Percentiles rank a stretch among this genome's conserved stretches.
These are phyloP conservation scores for Rhyacophila brunnea DNA, from an alignment of 1,140 invertebrate genomes.

Conservation along the genomic window DNA sequence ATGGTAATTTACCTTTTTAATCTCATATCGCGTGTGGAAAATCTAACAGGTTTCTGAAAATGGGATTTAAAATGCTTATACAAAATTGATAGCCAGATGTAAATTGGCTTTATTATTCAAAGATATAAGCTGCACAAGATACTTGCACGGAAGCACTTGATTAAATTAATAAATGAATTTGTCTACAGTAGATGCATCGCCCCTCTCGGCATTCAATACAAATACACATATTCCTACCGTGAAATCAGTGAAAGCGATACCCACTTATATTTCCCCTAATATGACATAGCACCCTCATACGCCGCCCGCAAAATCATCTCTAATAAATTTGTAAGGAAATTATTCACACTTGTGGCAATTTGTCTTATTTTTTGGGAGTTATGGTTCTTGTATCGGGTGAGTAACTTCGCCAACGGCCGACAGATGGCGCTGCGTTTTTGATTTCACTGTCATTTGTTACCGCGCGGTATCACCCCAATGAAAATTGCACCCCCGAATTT, in stretches of 20 bases:
- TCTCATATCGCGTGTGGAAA: too few relatives aligned
- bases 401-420: neutral
- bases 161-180: slow-evolving; percentile 24
- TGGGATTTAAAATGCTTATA: neutral
- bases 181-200: slow-evolving; percentile 7
- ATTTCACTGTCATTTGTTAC: slow-evolving; percentile 18
- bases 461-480: slow-evolving; percentile 2
- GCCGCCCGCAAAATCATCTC: slow-evolving; percentile 25
- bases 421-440: slow-evolving; percentile 16
- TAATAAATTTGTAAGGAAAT: slow-evolving; percentile 26
- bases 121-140: neutral
- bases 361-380: slow-evolving; percentile 28
- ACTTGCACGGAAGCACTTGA: neutral
- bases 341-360: slow-evolving; percentile 25
- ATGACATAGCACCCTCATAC: slow-evolving; percentile 1
- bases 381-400: slow-evolving; percentile 10
- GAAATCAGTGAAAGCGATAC: slow-evolving; percentile 35
- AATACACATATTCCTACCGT: slow-evolving; percentile 25
- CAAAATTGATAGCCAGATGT: neutral
- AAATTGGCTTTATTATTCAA: neutral
- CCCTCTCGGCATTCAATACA: neutral
- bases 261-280: slow-evolving; percentile 19
- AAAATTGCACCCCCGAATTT: too few relatives aligned
- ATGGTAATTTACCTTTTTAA: too few relatives aligned
- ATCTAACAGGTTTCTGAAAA: too few relatives aligned